Evolutionary conservation across 2,888 invertebrate species (phyloP).

Genomic region (Sphaerophoria taeniata): DNA sequence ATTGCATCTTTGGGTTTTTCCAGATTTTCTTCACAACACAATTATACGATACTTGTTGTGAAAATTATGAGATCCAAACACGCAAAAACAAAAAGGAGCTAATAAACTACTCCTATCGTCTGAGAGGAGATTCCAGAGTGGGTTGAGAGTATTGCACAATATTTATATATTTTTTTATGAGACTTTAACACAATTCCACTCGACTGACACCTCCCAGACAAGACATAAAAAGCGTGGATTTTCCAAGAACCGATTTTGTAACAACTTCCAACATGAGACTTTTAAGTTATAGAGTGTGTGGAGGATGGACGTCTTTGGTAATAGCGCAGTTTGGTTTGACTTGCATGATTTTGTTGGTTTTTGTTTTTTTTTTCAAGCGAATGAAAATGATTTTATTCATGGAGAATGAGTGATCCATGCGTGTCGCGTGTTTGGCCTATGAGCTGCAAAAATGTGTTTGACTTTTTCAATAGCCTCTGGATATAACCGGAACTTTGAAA

Average conservation of each 20-base stretch:
- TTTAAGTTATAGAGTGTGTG: conserved; percentile 12
- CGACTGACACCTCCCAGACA: conserved; percentile 28
- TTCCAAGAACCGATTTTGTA: conserved; percentile 55
- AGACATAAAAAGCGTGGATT: conserved; percentile 38
- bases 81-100: conserved; percentile 11
- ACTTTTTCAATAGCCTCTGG: not conserved
- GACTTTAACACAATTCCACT: conserved; percentile 22
- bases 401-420: not conserved
- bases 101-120: conserved; percentile 33
- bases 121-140: conserved; percentile 11
- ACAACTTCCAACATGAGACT: conserved; percentile 33
- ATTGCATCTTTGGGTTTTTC: conserved; percentile 51
- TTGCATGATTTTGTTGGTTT: conserved; percentile 16
- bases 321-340: conserved; percentile 12
- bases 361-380: conserved; percentile 1
- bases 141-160: conserved; percentile 28
- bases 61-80: not conserved
- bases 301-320: conserved; percentile 53
- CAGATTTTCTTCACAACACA: conserved; percentile 60
- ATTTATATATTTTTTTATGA: not conserved
- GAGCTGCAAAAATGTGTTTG: not conserved
- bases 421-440: not conserved
- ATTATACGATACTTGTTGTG: not conserved
- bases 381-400: conserved; percentile 21
- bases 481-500: conserved; percentile 19